phyloP scores from a whole-genome alignment of 2,888 invertebrate genomes.

The Nephrotoma guestfalica region DNA sequence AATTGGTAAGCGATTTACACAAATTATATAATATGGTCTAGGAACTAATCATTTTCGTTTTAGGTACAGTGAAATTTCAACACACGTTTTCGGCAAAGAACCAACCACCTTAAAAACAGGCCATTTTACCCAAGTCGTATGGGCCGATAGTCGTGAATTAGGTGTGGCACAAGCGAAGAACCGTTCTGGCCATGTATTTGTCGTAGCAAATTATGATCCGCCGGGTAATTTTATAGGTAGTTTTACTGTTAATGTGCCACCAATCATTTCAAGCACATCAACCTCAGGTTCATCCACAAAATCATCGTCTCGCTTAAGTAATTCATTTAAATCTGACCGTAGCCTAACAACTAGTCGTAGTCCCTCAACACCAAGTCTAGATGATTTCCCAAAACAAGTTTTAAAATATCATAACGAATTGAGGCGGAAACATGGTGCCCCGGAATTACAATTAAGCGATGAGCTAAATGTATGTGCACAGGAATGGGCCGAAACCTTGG shows the following conservation, averaged over 20 bases:
- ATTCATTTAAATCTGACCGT: not conserved
- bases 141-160: conserved; percentile 57
- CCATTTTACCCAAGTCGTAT: conserved; percentile 69
- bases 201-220: conserved; percentile 78
- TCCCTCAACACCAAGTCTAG: conserved; percentile 10
- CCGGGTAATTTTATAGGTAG: conserved; percentile 75
- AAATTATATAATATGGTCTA: not conserved
- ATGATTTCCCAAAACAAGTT: conserved; percentile 34
- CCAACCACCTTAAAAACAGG: conserved; percentile 52
- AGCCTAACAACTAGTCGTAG: not conserved
- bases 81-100: conserved; percentile 46
- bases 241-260: conserved; percentile 56
- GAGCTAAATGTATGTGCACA: conserved; percentile 49
- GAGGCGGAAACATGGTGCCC: conserved; percentile 40
- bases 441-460: conserved; percentile 41
- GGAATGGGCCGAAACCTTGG: conserved; percentile 56
- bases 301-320: not conserved
- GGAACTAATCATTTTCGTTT: not conserved
- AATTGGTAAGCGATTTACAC: conserved; percentile 25
- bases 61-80: conserved; percentile 45
- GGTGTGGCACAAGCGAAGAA: conserved; percentile 55
- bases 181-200: conserved; percentile 61
- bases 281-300: conserved; percentile 10
- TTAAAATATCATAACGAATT: conserved; percentile 45
- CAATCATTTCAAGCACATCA: conserved; percentile 31